Evolutionary conservation across 2,113 vertebrate species (phyloP).

Genomic region (Myrmophylax atrothorax): DNA sequence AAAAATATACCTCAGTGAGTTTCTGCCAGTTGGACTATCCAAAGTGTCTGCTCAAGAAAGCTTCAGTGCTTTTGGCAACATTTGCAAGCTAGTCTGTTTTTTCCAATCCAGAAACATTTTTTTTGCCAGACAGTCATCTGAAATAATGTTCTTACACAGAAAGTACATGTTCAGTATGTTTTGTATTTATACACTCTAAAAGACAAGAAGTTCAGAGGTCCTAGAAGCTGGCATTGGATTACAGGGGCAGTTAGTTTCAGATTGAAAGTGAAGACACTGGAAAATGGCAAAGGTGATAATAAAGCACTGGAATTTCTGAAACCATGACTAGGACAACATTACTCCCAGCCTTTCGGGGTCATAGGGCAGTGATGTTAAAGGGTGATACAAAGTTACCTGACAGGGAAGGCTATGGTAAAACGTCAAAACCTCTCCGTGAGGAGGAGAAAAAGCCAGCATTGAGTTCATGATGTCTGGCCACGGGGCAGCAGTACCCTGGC

Average conservation of each 20-base stretch:
- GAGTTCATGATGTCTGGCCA: neutral
- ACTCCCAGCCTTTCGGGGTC: neutral
- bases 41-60: slow-evolving; percentile 50
- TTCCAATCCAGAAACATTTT: slow-evolving; percentile 52
- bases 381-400: neutral
- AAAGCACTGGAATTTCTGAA: neutral
- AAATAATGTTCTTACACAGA: slow-evolving; percentile 59
- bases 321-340: neutral
- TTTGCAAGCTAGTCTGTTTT: slow-evolving; percentile 47
- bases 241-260: neutral
- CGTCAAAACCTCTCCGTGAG: neutral
- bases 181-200: neutral
- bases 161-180: slow-evolving; percentile 50
- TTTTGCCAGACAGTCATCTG: slow-evolving; percentile 56
- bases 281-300: neutral
- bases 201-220: neutral
- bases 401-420: neutral
- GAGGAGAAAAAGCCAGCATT: neutral
- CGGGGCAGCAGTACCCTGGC: neutral
- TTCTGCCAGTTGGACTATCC: slow-evolving; percentile 54
- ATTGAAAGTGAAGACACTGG: neutral
- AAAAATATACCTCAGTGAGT: slow-evolving; percentile 20
- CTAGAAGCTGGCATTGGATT: neutral
- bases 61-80: slow-evolving; percentile 53
- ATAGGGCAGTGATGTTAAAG: neutral